Conservation (phyloP, 2,797 vertebrate genomes). For the Cygnus olor region DNA sequence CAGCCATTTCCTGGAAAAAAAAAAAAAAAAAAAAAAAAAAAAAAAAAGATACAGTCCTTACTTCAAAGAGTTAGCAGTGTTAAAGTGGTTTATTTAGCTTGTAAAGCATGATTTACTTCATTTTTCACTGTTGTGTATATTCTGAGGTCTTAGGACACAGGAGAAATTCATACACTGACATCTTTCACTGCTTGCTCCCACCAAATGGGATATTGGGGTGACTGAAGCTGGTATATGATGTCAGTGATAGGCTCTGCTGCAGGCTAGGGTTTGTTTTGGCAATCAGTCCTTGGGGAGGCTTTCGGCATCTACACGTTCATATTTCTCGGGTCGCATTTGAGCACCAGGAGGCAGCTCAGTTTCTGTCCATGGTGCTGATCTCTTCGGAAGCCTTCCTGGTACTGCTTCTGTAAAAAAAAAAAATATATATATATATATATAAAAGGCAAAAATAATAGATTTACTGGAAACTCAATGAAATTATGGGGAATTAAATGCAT, state of each 20-base stretch:
- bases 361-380: slow-evolving; percentile 71
- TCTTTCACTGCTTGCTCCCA: neutral
- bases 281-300: neutral
- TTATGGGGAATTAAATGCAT: rapidly evolving
- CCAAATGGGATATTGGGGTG: neutral
- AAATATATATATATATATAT: neutral
- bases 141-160: neutral
- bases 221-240: neutral
- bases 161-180: neutral
- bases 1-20: neutral
- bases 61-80: neutral
- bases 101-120: neutral
- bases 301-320: rapidly evolving
- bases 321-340: rapidly evolving
- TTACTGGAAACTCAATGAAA: neutral
- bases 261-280: neutral
- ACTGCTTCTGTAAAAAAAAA: rapidly evolving
- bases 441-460: neutral
- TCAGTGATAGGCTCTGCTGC: neutral
- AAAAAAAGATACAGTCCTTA: neutral
- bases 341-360: rapidly evolving
- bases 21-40: neutral
- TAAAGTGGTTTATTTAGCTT: neutral
- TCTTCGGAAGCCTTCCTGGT: rapidly evolving
- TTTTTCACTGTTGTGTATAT: neutral